Evolutionary conservation across 2,888 invertebrate species (phyloP).

Genomic region (Megamerina dolium): DNA sequence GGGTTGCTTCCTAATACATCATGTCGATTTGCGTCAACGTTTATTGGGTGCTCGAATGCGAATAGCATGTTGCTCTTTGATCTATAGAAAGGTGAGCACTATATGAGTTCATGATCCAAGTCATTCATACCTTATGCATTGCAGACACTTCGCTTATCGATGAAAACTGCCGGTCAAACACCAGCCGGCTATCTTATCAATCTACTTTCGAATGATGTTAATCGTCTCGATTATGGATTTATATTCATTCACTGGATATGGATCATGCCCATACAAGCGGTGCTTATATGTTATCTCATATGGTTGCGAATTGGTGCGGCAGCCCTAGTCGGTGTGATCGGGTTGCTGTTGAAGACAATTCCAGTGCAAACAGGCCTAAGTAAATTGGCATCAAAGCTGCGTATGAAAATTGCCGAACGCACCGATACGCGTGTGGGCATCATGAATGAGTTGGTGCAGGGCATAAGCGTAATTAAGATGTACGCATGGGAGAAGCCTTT

Average conservation of each 20-base stretch:
- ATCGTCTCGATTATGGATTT: slow-evolving; percentile 80
- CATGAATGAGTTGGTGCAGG: slow-evolving; percentile 91
- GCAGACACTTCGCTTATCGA: slow-evolving; percentile 64
- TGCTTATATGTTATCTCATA: slow-evolving; percentile 66
- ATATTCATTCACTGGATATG: slow-evolving; percentile 82
- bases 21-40: slow-evolving; percentile 43
- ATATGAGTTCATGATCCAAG: not conserved
- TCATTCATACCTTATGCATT: slow-evolving; percentile 13
- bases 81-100: slow-evolving; percentile 63
- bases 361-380: slow-evolving; percentile 66
- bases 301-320: slow-evolving; percentile 69
- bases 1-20: slow-evolving; percentile 46
- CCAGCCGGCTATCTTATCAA: slow-evolving; percentile 88
- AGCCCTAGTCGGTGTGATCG: slow-evolving; percentile 70
- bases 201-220: slow-evolving; percentile 88
- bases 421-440: slow-evolving; percentile 87
- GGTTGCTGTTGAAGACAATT: slow-evolving; percentile 70
- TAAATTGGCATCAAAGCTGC: slow-evolving; percentile 46
- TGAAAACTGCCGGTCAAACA: slow-evolving; percentile 63
- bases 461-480: slow-evolving; percentile 95
- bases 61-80: slow-evolving; percentile 60
- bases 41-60: slow-evolving; percentile 59
- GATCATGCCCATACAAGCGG: slow-evolving; percentile 69
- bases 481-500: slow-evolving; percentile 94
- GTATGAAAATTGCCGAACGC: slow-evolving; percentile 73